These are phyloP conservation scores for Dorcus hopei DNA, from an alignment of 2,888 invertebrate genomes.

Conservation along the genomic window DNA sequence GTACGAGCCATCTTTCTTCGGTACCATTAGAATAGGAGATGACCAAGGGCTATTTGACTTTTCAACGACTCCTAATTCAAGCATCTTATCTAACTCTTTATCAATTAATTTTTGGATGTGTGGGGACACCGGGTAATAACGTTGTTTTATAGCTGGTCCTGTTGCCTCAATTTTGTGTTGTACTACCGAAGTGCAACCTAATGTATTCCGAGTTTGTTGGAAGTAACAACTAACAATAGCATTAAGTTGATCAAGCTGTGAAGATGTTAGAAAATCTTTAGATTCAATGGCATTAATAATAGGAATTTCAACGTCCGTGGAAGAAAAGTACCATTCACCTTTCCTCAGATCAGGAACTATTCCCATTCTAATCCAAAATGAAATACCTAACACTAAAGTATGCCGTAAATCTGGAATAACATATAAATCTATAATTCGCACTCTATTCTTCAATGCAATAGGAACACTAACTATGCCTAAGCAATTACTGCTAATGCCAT, in stretches of 20 bases:
- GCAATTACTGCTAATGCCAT: too few relatives aligned
- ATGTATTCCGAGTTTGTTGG: neutral
- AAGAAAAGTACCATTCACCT: constrained; percentile 12
- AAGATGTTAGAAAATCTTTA: neutral
- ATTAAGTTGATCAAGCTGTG: neutral
- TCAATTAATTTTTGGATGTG: constrained; percentile 24
- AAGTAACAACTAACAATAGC: too few relatives aligned
- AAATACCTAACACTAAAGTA: constrained; percentile 11
- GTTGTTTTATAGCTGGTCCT: constrained; percentile 24
- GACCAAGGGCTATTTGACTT: constrained; percentile 24
- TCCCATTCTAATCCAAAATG: constrained; percentile 18
- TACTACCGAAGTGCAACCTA: constrained; percentile 14
- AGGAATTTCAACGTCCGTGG: neutral
- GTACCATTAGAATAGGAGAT: constrained; percentile 20
- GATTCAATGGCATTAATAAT: neutral
- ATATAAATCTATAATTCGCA: neutral
- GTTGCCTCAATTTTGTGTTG: constrained; percentile 10
- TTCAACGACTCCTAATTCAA: constrained; percentile 25
- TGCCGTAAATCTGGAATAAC: constrained; percentile 13
- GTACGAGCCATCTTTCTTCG: constrained; percentile 20
- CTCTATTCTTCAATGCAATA: neutral
- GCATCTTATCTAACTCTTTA: constrained; percentile 25
- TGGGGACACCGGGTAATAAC: constrained; percentile 30
- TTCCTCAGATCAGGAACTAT: constrained; percentile 16
- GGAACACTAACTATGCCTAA: neutral